Evolutionary conservation across 2,113 vertebrate genomes (phyloP), one percentile per base, ranked within the genome.

Genomic region (Varanus salvator): DNA sequence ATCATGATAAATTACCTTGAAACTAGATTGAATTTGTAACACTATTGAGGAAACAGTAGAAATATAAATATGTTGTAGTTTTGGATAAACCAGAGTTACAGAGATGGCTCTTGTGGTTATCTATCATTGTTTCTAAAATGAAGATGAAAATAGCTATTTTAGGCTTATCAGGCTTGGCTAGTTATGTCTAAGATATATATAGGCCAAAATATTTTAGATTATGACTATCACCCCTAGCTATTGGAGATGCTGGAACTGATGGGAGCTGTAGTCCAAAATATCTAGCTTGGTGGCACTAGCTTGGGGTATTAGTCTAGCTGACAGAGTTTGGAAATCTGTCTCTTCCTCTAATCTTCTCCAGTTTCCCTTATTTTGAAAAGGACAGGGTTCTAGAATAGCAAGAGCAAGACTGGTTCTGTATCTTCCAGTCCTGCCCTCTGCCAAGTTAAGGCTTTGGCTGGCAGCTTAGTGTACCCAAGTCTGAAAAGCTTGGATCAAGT

Each of bases 31-130:
- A 0, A 1, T 31, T 44, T 85, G 15, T 54, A 88, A 29, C n/a
- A 31, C 80, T 57, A 90, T 87, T 44, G 90, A 86, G 66, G 69
- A 34, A 87, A 69, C 21, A 57, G 19, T 78, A 69, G 48, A 4
- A 83, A 60, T 31, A 48, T 25, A 19, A 25, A 69, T 75, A 80
- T 92, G 71, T 44, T 0, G 0, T 75, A 34, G 69, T 86, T 1
- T 50, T 0, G 11, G 50, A 6, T 75, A 2, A 77, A 80, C 75
- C 85, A 3, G 5, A 21, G 21, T 0, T 9, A 89, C 68, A 34
- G 81, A 14, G 82, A 8, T 21, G 54, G 31, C 29, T 50, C 52
- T 11, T n/a, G 17, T 68, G 54, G n/a, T 69, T 81, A 52, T 25
- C 23, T 75, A 64, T 7, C 25, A 44, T 82, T 72, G 68, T 57